Evolutionary conservation across 2,888 invertebrate genomes (phyloP).

Genomic region (Protophormia terraenovae): DNA sequence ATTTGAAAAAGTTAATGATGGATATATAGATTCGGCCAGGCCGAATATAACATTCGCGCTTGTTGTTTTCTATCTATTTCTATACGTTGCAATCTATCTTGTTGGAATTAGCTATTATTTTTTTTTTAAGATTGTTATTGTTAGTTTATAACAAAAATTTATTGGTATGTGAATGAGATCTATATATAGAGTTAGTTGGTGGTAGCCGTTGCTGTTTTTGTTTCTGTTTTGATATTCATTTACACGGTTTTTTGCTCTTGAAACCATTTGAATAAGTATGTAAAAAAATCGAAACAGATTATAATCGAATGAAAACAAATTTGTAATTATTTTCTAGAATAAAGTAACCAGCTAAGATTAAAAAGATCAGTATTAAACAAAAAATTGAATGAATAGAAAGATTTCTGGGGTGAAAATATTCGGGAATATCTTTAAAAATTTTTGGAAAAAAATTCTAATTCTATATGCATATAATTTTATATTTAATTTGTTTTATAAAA

Average conservation of each 20-base stretch:
- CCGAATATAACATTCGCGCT: no score
- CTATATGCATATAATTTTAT: no score
- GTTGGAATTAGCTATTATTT: background rate
- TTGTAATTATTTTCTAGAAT: background rate
- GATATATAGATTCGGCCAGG: no score
- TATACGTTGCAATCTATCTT: constrained; percentile 31
- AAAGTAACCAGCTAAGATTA: background rate
- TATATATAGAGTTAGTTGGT: background rate
- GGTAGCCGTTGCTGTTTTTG: background rate
- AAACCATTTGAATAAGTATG: constrained; percentile 18
- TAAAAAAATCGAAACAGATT: constrained; percentile 5
- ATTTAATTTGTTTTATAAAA: no score
- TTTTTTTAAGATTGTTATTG: no score
- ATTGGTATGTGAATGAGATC: constrained; percentile 28
- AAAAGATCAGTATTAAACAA: no score
- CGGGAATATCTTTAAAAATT: no score
- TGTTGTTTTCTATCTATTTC: constrained; percentile 2
- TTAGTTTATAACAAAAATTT: constrained; percentile 17
- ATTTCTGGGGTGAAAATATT: no score
- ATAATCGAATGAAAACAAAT: background rate
- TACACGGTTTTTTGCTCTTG: constrained; percentile 38
- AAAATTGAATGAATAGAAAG: no score
- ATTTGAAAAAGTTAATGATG: no score
- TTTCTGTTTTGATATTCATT: constrained; percentile 6
- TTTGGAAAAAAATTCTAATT: no score